phyloP scores from a whole-genome alignment of 2,113 vertebrate genomes.

The Elanus axillaris region DNA sequence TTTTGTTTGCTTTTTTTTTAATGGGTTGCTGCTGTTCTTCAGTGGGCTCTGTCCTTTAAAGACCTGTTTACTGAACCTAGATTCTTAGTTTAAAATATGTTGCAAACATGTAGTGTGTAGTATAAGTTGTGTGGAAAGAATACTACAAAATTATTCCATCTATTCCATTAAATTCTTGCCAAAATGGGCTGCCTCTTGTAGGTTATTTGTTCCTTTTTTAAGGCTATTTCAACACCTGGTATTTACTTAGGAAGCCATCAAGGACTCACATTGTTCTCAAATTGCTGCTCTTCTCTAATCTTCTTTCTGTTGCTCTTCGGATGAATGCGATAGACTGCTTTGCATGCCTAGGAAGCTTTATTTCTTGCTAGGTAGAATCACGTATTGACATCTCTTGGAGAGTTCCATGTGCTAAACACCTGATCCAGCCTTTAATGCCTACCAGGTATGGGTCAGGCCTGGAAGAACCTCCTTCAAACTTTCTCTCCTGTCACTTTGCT shows the following conservation, averaged over 20 bases:
- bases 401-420: slow-evolving; percentile 10
- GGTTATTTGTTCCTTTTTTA: not conserved
- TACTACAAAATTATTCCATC: not conserved
- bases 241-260: not conserved
- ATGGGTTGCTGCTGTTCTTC: not conserved
- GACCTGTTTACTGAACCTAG: not conserved
- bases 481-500: not conserved
- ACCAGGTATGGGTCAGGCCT: not conserved
- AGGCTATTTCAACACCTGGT: slow-evolving; percentile 20
- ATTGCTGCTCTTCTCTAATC: not conserved
- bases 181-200: not conserved
- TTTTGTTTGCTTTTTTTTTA: not conserved
- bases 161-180: not conserved
- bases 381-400: not conserved
- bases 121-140: not conserved
- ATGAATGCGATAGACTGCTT: not conserved
- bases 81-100: not conserved
- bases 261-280: not conserved
- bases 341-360: not conserved
- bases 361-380: not conserved
- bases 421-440: not conserved
- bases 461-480: not conserved
- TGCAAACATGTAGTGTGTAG: too few species aligned
- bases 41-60: not conserved
- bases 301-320: not conserved